Percentiles rank a stretch among this genome's conserved stretches.
phyloP scores from a whole-genome alignment of 2,888 invertebrate species.

The Epinotia ramella region DNA sequence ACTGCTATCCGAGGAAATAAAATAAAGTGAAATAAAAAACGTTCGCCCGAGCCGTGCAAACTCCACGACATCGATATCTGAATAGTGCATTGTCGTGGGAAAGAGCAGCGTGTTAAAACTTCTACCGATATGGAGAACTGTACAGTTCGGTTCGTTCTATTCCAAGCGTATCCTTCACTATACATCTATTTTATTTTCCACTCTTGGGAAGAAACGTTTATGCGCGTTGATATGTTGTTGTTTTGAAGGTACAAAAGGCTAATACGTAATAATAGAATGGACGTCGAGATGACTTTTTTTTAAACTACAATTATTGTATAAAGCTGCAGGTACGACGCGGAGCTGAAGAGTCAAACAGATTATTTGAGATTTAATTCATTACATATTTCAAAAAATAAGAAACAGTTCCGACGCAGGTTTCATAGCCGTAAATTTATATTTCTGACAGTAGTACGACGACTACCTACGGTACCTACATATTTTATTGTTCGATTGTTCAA shows the following conservation, averaged over 20 bases:
- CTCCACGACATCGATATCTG: slow-evolving; percentile 42
- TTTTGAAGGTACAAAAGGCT: slow-evolving; percentile 4
- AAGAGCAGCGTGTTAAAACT: slow-evolving; percentile 34
- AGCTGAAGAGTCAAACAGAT: neutral
- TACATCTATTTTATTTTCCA: slow-evolving; percentile 23
- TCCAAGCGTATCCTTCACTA: slow-evolving; percentile 13
- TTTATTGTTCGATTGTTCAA: no score
- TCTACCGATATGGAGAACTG: slow-evolving; percentile 20
- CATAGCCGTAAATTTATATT: neutral
- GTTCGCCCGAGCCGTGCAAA: slow-evolving; percentile 11
- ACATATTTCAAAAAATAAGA: neutral
- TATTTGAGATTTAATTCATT: neutral
- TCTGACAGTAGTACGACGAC: neutral
- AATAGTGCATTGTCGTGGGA: slow-evolving; percentile 43
- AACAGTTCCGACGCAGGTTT: neutral
- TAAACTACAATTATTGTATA: no score
- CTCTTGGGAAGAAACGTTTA: slow-evolving; percentile 7
- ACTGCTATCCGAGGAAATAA: slow-evolving; percentile 42
- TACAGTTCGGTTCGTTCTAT: neutral
- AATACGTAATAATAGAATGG: slow-evolving; percentile 11
- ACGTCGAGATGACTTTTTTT: neutral
- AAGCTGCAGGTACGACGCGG: neutral
- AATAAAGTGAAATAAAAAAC: slow-evolving; percentile 42
- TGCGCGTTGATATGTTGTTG: slow-evolving; percentile 23
- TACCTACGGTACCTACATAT: no score